Percentiles rank a stretch among this genome's conserved stretches.
Conservation (phyloP, 2,113 vertebrate species). For the Cercopithecus mona region DNA sequence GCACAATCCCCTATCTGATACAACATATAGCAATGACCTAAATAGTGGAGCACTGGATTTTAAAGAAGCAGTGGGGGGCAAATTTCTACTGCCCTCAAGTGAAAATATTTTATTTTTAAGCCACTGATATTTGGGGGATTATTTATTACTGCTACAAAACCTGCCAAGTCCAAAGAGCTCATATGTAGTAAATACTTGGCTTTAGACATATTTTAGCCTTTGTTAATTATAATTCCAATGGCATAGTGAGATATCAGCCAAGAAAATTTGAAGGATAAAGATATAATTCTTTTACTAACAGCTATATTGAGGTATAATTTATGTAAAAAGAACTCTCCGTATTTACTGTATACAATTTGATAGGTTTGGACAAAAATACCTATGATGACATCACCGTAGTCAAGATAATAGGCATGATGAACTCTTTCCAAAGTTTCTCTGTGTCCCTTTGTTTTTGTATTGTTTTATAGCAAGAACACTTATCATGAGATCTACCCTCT, state of each 20-base stretch:
- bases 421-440: background rate
- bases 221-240: background rate
- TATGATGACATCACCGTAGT: background rate
- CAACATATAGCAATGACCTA: background rate
- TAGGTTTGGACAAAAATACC: background rate
- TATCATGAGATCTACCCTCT: background rate
- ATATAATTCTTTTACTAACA: background rate
- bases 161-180: background rate
- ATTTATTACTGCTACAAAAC: background rate
- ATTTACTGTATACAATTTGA: background rate
- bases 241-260: background rate
- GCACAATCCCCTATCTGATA: background rate
- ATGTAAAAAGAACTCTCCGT: background rate
- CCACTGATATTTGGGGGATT: background rate
- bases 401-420: background rate
- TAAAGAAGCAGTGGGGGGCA: background rate
- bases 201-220: background rate
- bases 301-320: background rate
- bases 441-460: background rate
- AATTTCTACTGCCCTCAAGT: background rate
- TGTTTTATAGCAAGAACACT: background rate
- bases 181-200: background rate
- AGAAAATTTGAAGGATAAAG: background rate
- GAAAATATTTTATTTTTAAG: background rate
- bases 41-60: background rate